These are phyloP conservation scores for Corythaeola cristata DNA, from an alignment of 2,113 vertebrate genomes.

Conservation along the genomic window DNA sequence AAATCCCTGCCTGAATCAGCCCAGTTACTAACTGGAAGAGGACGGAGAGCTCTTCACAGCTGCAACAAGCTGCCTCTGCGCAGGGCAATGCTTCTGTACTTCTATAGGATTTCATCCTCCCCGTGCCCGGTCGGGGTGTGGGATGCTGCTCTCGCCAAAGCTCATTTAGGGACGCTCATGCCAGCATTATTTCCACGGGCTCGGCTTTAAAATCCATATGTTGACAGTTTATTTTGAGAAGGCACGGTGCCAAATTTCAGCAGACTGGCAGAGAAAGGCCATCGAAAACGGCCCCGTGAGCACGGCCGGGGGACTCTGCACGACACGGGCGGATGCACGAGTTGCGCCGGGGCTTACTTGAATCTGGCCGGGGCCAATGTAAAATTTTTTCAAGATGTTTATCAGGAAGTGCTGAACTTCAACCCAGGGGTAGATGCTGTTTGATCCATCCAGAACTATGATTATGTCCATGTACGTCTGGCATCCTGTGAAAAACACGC, in stretches of 20 bases:
- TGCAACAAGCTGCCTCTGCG: too few species aligned
- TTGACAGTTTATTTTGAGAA: not conserved
- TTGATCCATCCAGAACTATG: conserved; percentile 96
- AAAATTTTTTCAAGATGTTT: conserved; percentile 93
- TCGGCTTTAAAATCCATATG: not conserved
- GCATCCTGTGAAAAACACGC: conserved; percentile 79
- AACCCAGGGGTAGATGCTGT: conserved; percentile 98
- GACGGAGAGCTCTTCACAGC: not conserved
- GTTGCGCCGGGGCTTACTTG: conserved; percentile 76
- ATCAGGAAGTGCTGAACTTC: conserved; percentile 97
- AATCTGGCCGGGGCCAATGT: conserved; percentile 94
- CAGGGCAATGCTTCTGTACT: not conserved
- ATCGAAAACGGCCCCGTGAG: rapidly evolving
- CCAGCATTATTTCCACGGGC: rapidly evolving
- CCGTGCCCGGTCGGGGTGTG: rapidly evolving
- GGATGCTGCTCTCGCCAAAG: not conserved
- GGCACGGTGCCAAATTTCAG: rapidly evolving
- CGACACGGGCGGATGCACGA: rapidly evolving
- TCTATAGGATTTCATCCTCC: not conserved
- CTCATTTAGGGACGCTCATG: not conserved
- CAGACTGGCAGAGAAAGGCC: rapidly evolving
- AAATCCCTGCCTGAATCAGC: not conserved
- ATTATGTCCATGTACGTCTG: conserved; percentile 98
- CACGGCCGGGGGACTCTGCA: not conserved
- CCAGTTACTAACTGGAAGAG: rapidly evolving